Evolutionary conservation across 1,140 invertebrate genomes (phyloP).

Genomic region (Ectropis grisescens): DNA sequence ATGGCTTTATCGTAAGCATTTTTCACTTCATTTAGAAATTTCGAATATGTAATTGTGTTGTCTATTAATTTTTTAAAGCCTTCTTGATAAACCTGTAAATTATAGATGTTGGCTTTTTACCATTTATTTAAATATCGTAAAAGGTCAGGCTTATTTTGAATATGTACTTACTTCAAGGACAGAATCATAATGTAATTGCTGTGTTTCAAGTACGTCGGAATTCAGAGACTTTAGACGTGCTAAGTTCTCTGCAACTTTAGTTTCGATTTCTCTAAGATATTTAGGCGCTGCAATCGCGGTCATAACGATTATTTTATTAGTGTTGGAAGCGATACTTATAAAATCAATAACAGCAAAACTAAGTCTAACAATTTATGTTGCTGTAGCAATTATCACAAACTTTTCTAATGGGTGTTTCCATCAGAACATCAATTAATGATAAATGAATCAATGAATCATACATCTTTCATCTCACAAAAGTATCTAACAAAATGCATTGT

Average conservation of each 20-base stretch:
- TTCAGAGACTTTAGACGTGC: constrained; percentile 28
- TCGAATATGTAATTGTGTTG: constrained; percentile 38
- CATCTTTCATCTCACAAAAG: too few relatives aligned
- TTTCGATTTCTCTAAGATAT: constrained; percentile 44
- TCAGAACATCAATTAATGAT: too few relatives aligned
- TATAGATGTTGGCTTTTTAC: too few relatives aligned
- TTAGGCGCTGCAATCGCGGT: constrained; percentile 21
- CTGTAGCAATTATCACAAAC: constrained; percentile 38
- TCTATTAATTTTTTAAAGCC: constrained; percentile 41
- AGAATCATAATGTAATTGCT: constrained; percentile 38
- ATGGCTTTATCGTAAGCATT: constrained; percentile 50
- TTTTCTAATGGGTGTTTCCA: too few relatives aligned
- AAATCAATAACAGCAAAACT: too few relatives aligned
- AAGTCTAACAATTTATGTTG: constrained; percentile 17
- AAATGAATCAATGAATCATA: too few relatives aligned
- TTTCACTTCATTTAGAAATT: constrained; percentile 44
- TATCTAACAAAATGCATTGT: too few relatives aligned
- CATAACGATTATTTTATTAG: too few relatives aligned
- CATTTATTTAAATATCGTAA: too few relatives aligned
- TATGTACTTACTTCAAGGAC: constrained; percentile 31
- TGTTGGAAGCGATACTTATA: too few relatives aligned
- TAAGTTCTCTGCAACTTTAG: constrained; percentile 26
- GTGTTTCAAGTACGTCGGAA: constrained; percentile 36
- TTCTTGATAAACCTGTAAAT: constrained; percentile 47
- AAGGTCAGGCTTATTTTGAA: too few relatives aligned